A percentile compares a stretch with the other conserved stretches of the same genome.
Evolutionary conservation across 2,113 vertebrate genomes (phyloP).

Genomic region (Grammomys surdaster): DNA sequence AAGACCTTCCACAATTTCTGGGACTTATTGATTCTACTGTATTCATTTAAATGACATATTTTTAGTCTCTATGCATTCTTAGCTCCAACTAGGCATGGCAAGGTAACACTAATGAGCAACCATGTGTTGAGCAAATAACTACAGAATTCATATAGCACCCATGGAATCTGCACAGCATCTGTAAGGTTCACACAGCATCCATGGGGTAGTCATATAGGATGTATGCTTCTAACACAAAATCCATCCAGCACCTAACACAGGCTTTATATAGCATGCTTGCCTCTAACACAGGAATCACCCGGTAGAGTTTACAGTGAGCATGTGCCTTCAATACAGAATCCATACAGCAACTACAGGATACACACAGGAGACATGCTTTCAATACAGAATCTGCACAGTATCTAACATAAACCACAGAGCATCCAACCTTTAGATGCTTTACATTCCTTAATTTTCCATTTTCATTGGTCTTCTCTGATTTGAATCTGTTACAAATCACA

Average conservation of each 20-base stretch:
- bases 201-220: neutral
- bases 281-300: neutral
- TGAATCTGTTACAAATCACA: neutral
- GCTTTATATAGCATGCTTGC: neutral
- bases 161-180: neutral
- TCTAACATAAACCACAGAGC: neutral
- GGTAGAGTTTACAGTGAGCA: neutral
- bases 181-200: neutral
- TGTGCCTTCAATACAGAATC: neutral
- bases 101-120: neutral
- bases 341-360: neutral
- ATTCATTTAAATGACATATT: slow-evolving; percentile 6
- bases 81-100: neutral
- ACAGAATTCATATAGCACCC: neutral
- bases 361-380: too few species aligned
- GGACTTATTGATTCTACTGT: neutral
- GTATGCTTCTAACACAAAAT: neutral
- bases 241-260: neutral
- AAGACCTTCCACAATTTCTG: neutral
- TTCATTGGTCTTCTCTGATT: neutral
- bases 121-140: neutral
- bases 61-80: neutral
- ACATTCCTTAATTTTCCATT: neutral
- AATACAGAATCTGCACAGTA: neutral
- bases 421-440: neutral